Base-by-base conservation (phyloP, 2,888 invertebrate species). In the Lycocerus yunnanus region DNA sequence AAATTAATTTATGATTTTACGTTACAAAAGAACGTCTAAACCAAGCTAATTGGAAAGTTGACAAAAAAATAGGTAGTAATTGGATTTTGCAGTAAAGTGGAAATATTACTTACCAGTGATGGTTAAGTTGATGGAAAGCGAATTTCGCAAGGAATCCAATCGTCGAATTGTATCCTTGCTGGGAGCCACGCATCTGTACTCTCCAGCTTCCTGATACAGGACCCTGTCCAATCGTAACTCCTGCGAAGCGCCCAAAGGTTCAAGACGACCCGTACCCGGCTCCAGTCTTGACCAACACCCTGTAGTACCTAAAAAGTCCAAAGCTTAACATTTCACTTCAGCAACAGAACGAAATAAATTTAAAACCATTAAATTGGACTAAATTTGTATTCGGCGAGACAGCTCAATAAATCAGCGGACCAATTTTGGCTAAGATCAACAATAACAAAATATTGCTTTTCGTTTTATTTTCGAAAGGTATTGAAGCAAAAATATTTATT, bases 181-280 rank as follows among this genome's bases (percentile, higher is more conserved):
- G 8, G 90, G 89, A 9, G 90, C 91, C 63, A 93, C 92, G 86
- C 94, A 94, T 79, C 93, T 90, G 85, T 94, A 94, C 82, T 92
- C 92, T 15, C 94, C 94, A 24, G 93, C 93, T 83, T 94, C 93
- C 84, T 93, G 93, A 84, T 93, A 94, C 74, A 94, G 89, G 73
- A 94, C 92, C 80, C 92, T 91, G 81, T 92, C 92, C 58, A 94
- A 86, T 43, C 90, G 89, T 77, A 93, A 89, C 78, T 92, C 91
- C 78, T 90, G 88, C 20, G 90, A 91, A 27, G 90, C 89, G 63
- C 90, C 90, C 75, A 90, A 84, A 14, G 90, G 90, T 77, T 89
- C 89, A 71, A 90, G 82, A 61, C 88, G 86, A 43, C 89, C 89
- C 68, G 89, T 89, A 67, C 89, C 88, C 67, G 89, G 86, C 81